phyloP scores from a whole-genome alignment of 2,797 vertebrate genomes.

The Pipistrellus pygmaeus region DNA sequence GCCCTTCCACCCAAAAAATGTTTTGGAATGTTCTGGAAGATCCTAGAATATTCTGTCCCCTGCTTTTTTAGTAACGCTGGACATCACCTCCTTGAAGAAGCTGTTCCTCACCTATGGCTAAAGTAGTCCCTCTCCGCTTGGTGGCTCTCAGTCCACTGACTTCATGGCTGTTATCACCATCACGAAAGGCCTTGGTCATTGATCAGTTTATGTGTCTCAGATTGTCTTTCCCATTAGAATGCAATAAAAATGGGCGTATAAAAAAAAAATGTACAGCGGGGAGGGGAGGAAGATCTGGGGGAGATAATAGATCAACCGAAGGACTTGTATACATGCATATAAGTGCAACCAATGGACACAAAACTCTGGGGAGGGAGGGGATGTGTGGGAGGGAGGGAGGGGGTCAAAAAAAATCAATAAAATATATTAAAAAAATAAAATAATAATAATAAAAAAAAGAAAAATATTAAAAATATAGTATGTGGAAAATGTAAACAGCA shows the following conservation, averaged over 20 bases:
- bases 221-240: constrained; percentile 2
- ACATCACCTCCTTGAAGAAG: not conserved
- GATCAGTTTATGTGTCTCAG: not conserved
- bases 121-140: fast-evolving
- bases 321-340: no score
- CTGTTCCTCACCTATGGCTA: not conserved
- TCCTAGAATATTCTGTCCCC: constrained; percentile 10
- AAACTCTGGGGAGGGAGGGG: no score
- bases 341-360: no score
- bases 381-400: no score
- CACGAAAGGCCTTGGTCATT: not conserved
- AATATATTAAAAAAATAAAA: no score
- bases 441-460: no score
- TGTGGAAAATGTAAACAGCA: no score
- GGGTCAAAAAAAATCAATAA: no score
- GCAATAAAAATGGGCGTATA: not conserved
- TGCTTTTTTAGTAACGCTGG: not conserved
- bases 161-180: not conserved
- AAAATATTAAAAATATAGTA: no score
- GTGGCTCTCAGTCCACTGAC: not conserved
- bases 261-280: no score
- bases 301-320: no score
- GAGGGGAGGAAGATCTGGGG: no score
- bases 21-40: constrained; percentile 26
- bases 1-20: not conserved